Percentiles rank a stretch among this genome's conserved stretches.
These are phyloP conservation scores for Aix galericulata DNA, from an alignment of 2,113 vertebrate species.

Conservation along the genomic window DNA sequence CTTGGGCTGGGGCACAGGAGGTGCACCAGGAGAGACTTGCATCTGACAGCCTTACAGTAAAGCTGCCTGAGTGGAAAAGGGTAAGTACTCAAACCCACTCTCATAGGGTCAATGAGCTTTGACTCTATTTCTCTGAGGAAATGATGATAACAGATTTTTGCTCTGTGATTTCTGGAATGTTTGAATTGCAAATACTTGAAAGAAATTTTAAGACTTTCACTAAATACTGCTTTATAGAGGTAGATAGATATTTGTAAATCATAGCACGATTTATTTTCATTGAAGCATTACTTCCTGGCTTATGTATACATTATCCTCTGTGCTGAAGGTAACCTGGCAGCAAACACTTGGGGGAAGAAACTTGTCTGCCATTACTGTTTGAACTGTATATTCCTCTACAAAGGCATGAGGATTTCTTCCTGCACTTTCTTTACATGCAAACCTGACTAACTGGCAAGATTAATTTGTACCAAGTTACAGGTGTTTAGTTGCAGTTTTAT, in stretches of 20 bases:
- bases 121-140: background rate
- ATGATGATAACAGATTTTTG: background rate
- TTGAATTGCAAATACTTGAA: background rate
- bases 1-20: background rate
- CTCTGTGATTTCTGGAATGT: background rate
- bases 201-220: background rate
- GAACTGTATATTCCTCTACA: background rate
- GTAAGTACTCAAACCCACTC: background rate
- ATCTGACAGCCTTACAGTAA: background rate
- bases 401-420: background rate
- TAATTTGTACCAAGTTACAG: background rate
- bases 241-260: background rate
- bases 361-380: background rate
- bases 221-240: background rate
- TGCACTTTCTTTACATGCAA: background rate
- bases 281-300: background rate
- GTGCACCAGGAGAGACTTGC: too few species aligned
- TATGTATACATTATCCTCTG: background rate
- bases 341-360: background rate
- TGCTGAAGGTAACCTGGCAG: background rate
- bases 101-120: background rate
- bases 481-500: background rate
- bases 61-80: background rate
- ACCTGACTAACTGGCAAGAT: background rate
- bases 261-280: background rate